These are phyloP conservation scores for Littorina saxatilis DNA, from an alignment of 1,140 invertebrate species.

Conservation along the genomic window DNA sequence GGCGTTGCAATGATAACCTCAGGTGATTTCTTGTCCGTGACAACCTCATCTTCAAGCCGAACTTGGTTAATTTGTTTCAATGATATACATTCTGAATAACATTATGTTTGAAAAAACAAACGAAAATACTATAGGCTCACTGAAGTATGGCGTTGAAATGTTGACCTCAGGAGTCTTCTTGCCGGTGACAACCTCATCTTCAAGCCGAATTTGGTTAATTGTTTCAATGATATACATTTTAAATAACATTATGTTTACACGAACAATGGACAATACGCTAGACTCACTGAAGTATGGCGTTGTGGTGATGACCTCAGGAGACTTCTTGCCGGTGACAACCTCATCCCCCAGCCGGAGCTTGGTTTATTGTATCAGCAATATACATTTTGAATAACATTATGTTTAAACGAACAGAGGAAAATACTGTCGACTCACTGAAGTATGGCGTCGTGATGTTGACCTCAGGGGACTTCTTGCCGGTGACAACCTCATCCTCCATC, in stretches of 20 bases:
- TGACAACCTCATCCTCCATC: not conserved
- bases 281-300: conserved; percentile 32
- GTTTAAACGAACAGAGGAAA: too few relatives aligned
- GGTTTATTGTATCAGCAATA: too few relatives aligned
- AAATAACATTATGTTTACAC: too few relatives aligned
- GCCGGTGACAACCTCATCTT: not conserved
- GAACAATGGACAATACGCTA: too few relatives aligned
- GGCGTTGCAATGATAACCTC: conserved; percentile 28
- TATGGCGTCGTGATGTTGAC: conserved; percentile 30
- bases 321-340: conserved; percentile 14
- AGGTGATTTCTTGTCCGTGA: conserved; percentile 20
- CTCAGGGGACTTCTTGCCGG: conserved; percentile 28
- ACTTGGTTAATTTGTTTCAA: too few relatives aligned
- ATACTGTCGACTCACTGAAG: conserved; percentile 16
- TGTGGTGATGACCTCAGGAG: conserved; percentile 25
- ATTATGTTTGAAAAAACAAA: too few relatives aligned
- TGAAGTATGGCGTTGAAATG: conserved; percentile 26
- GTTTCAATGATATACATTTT: too few relatives aligned
- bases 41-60: not conserved
- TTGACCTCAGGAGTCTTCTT: conserved; percentile 29
- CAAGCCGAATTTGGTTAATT: too few relatives aligned
- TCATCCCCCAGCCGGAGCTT: not conserved
- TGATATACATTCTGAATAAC: too few relatives aligned
- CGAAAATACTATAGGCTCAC: not conserved
- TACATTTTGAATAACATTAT: too few relatives aligned